Conservation (phyloP, 64 coral and sea anemone genomes). For the Porites lutea region DNA sequence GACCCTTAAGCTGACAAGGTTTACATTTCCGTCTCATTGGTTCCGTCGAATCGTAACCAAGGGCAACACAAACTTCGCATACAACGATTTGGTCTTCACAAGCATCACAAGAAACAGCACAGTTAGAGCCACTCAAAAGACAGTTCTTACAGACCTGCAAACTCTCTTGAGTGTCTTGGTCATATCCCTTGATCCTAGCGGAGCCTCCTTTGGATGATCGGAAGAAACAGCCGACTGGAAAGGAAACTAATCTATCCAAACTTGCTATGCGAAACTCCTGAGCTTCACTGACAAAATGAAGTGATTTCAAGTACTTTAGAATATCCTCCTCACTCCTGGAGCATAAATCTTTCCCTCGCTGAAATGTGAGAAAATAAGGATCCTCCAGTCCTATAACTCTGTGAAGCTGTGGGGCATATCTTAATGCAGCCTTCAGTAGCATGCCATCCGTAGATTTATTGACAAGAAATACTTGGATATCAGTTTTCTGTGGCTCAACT, state of each 20-base stretch:
- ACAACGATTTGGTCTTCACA: slow-evolving; percentile 29
- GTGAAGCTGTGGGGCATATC: background rate
- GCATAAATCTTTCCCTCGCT: slow-evolving; percentile 23
- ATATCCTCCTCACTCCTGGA: slow-evolving; percentile 29
- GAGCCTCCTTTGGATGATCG: slow-evolving; percentile 48
- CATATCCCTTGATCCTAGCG: slow-evolving; percentile 22
- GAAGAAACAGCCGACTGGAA: slow-evolving; percentile 53
- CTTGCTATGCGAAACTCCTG: slow-evolving; percentile 52
- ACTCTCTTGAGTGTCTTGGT: background rate
- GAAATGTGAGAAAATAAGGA: background rate
- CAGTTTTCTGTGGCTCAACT: background rate
- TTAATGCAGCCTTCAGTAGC: background rate
- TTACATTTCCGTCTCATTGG: slow-evolving; percentile 26
- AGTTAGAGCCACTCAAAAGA: background rate
- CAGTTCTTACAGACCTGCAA: slow-evolving; percentile 39
- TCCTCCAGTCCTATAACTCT: background rate
- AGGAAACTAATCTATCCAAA: slow-evolving; percentile 48
- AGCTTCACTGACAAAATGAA: slow-evolving; percentile 52
- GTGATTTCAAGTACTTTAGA: slow-evolving; percentile 38
- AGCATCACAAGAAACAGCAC: background rate
- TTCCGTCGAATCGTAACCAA: slow-evolving; percentile 18
- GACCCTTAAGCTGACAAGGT: slow-evolving; percentile 23
- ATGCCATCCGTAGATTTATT: slow-evolving; percentile 16
- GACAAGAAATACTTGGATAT: background rate
- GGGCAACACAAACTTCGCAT: slow-evolving; percentile 7